Evolutionary conservation across 2,113 vertebrate genomes (phyloP).

Genomic region (Lynx canadensis): DNA sequence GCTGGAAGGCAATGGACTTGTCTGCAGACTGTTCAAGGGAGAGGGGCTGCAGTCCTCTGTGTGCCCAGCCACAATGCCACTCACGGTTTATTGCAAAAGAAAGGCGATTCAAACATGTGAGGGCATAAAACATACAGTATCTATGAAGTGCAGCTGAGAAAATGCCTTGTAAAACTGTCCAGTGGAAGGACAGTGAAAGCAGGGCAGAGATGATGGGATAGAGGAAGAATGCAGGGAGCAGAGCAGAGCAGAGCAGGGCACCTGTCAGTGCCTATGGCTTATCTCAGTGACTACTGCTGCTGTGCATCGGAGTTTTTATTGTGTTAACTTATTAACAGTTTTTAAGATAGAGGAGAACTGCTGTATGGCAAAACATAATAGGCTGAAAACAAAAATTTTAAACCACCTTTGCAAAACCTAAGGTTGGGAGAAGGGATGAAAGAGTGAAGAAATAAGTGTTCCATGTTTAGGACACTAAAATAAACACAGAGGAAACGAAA

Average conservation of each 20-base stretch:
- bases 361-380: background rate
- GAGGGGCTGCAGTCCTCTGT: background rate
- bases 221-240: background rate
- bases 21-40: background rate
- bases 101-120: background rate
- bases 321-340: background rate
- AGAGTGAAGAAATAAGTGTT: background rate
- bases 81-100: background rate
- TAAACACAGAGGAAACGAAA: background rate
- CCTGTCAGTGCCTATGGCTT: too few relatives aligned
- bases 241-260: fast-evolving
- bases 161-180: background rate
- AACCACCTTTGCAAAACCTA: background rate
- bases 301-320: background rate
- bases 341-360: background rate
- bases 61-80: background rate
- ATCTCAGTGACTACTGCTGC: background rate
- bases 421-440: background rate
- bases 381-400: background rate
- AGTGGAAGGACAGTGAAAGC: fast-evolving
- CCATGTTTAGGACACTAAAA: background rate
- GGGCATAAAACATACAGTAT: background rate
- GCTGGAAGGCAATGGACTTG: background rate
- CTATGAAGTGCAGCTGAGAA: background rate
- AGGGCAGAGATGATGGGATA: background rate